phyloP scores from a whole-genome alignment of 2,113 vertebrate species.

The Shinisaurus crocodilurus region DNA sequence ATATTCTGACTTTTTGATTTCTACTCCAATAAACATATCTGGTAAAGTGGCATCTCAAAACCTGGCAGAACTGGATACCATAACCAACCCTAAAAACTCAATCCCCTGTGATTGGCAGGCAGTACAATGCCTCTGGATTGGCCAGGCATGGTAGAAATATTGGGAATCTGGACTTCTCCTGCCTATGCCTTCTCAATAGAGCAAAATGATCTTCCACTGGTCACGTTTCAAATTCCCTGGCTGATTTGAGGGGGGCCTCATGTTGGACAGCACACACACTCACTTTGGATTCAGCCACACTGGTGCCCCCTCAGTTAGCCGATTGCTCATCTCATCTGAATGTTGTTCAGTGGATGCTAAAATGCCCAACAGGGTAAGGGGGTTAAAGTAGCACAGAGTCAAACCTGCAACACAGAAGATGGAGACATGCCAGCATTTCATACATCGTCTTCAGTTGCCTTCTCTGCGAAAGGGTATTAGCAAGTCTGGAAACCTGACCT shows the following conservation, averaged over 20 bases:
- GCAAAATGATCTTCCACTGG: neutral
- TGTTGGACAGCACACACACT: neutral
- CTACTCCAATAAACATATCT: neutral
- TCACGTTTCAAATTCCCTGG: neutral
- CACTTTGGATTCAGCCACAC: neutral
- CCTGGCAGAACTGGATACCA: neutral
- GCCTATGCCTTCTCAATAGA: neutral
- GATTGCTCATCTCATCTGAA: neutral
- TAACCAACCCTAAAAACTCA: neutral
- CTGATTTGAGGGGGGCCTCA: neutral
- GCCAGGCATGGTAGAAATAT: neutral
- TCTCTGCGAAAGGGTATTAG: neutral
- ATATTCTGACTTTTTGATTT: neutral
- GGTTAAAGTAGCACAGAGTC: neutral
- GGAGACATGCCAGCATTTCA: neutral
- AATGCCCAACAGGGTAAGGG: neutral
- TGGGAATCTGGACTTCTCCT: neutral
- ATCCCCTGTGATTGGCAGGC: too few species aligned
- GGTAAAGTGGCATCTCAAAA: neutral
- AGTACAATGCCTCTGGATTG: neutral
- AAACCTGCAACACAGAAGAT: neutral
- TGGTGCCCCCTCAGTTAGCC: too few species aligned
- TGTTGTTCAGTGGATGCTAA: neutral
- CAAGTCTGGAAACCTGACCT: constrained; percentile 5
- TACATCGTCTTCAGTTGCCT: neutral